Base-by-base conservation (phyloP, 2,797 vertebrate species). In the Spinibarbus caldwelli region DNA sequence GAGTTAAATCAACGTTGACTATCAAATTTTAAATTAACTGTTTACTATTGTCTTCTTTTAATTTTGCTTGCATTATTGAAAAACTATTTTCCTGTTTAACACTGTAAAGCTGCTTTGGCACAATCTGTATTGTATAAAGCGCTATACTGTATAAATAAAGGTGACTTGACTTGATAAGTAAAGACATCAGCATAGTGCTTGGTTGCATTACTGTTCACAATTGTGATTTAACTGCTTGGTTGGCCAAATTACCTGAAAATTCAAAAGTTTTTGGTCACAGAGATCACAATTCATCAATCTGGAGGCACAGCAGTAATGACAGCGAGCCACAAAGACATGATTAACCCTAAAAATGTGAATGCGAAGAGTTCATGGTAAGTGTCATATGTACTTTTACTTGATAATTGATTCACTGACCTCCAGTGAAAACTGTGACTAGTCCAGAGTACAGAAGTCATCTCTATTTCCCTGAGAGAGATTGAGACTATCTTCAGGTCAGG, bases 341-440 rank as follows among this genome's bases (percentile, higher is more conserved):
- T 31, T 68, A 43, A 73, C 73, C 68, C 45, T 31, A 29, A 52
- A 36, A 12, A 49, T 75, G 57, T 75, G 43, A 83, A 72, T 80
- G 36, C 1, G 7, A 6, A n/a, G 11, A 77, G 41, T 26, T 70
- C 66, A 52, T 29, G 54, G 86, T 36, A 36, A 68, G 31, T 68
- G 85, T 87, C 85, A 83, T 47, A 15, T 66, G 85, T 87, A 85
- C 87, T 73, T 71, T 66, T 83, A 75, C 45, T 86, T 59, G 7
- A 84, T 79, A 88, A 88, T 90, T 93, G 89, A 92, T 93, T 91
- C 86, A 91, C 84, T 89, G 88, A 91, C 87, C 84, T 82, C 67
- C 68, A 5, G 12, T 86, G 80, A 80, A 52, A 67, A 59, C 4
- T 73, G 0, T 82, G 70, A 43, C 62, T 82, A 1, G 2, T 47